Conservation (phyloP, 1,140 invertebrate species). For the Drosophila mauritiana region DNA sequence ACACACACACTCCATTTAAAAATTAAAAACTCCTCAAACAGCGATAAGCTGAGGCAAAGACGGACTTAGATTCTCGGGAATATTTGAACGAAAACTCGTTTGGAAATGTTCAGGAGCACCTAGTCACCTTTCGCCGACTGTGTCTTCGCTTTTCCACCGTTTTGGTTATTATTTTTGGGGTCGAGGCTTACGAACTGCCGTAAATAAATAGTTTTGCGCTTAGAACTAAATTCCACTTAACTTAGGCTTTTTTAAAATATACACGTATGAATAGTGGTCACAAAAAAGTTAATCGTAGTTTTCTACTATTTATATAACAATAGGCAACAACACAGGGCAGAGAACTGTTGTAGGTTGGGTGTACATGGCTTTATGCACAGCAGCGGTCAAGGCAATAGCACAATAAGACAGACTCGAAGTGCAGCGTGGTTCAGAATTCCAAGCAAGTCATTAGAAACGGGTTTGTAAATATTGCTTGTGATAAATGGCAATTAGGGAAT, state of each 20-base stretch:
- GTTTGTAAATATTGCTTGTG: not conserved
- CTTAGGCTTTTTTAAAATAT: slow-evolving; percentile 40
- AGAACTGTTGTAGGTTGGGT: slow-evolving; percentile 49
- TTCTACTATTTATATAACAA: slow-evolving; percentile 67
- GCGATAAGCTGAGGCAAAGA: not conserved
- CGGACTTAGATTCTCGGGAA: not conserved
- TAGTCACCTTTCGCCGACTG: not conserved
- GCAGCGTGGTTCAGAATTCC: too few relatives aligned
- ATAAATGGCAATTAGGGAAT: not conserved
- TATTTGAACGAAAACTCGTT: slow-evolving; percentile 4
- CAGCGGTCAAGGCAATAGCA: slow-evolving; percentile 22
- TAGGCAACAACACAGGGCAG: slow-evolving; percentile 81
- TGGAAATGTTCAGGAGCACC: not conserved
- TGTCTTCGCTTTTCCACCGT: not conserved
- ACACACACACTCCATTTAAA: slow-evolving; percentile 23
- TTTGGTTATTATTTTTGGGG: slow-evolving; percentile 2
- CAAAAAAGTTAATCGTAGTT: slow-evolving; percentile 32
- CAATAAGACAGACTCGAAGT: not conserved
- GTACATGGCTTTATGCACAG: slow-evolving; percentile 35
- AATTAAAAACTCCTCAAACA: not conserved
- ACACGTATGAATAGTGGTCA: slow-evolving; percentile 29
- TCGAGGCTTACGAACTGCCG: slow-evolving; percentile 27
- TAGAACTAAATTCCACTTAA: slow-evolving; percentile 43
- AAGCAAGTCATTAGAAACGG: too few relatives aligned
- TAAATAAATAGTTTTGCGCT: slow-evolving; percentile 48